Conservation (phyloP, 1,140 invertebrate species). For the Scaptomyza montana region DNA sequence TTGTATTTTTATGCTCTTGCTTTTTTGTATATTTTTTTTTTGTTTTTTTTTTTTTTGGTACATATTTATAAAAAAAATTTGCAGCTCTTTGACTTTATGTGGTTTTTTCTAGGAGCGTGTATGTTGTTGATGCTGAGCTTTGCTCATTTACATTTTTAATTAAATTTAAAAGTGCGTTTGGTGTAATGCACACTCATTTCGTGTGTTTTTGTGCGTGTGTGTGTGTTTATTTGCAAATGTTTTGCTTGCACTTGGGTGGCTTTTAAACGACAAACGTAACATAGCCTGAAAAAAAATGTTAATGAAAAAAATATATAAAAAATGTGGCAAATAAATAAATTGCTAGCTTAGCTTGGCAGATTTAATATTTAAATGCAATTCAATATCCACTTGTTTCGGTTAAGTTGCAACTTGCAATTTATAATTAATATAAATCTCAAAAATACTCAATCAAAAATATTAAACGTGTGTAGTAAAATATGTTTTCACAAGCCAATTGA, state of each 20-base stretch:
- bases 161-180: slow-evolving; percentile 65
- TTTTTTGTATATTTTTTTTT: slow-evolving; percentile 44
- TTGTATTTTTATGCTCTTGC: slow-evolving; percentile 30
- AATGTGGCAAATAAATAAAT: not conserved
- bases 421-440: too few species aligned
- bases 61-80: slow-evolving; percentile 61
- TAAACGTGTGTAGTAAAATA: too few species aligned
- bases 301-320: not conserved
- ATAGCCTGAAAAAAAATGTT: slow-evolving; percentile 16
- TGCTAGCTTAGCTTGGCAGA: not conserved
- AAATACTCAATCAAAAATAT: too few species aligned
- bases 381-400: not conserved
- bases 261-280: slow-evolving; percentile 13
- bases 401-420: not conserved
- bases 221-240: slow-evolving; percentile 49
- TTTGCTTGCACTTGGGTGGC: slow-evolving; percentile 32
- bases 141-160: slow-evolving; percentile 77
- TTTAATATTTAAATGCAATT: slow-evolving; percentile 2
- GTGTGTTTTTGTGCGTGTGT: not conserved
- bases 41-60: slow-evolving; percentile 44
- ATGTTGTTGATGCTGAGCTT: slow-evolving; percentile 34
- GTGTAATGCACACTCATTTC: slow-evolving; percentile 28
- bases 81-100: slow-evolving; percentile 43
- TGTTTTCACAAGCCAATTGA: not conserved
- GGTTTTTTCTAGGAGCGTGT: slow-evolving; percentile 5